These are phyloP conservation scores for Lasius fuliginosus DNA, from an alignment of 2,888 invertebrate genomes.

Conservation along the genomic window DNA sequence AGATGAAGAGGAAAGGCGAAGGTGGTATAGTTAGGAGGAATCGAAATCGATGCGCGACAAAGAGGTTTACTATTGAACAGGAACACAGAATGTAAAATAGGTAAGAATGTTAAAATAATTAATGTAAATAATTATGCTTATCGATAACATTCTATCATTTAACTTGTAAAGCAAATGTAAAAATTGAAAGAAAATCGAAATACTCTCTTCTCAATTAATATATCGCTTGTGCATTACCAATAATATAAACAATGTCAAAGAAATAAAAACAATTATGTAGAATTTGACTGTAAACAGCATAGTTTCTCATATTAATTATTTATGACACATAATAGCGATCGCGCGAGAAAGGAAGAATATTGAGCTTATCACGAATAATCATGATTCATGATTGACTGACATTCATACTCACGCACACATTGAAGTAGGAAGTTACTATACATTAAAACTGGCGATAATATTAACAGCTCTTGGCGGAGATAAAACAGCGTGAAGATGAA, in stretches of 20 bases:
- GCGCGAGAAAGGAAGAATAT: neutral
- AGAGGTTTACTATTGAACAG: slow-evolving; percentile 81
- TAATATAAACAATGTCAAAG: slow-evolving; percentile 2
- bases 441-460: neutral
- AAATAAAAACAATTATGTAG: neutral
- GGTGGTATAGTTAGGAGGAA: neutral
- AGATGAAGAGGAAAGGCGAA: neutral
- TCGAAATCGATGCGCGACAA: slow-evolving; percentile 69
- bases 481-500: slow-evolving; percentile 27
- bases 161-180: neutral
- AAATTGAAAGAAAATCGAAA: neutral
- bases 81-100: slow-evolving; percentile 73
- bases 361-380: neutral
- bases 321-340: neutral
- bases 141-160: neutral
- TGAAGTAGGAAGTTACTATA: neutral
- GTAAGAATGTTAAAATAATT: neutral
- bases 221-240: neutral
- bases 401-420: neutral
- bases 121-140: neutral
- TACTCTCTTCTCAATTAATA: neutral
- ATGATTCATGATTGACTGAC: neutral
- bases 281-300: slow-evolving; percentile 5
- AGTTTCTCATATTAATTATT: neutral
- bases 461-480: neutral